Evolutionary conservation across 2,888 invertebrate genomes (phyloP), one percentile per base, ranked within the genome.

Genomic region (Cheilosia soror): DNA sequence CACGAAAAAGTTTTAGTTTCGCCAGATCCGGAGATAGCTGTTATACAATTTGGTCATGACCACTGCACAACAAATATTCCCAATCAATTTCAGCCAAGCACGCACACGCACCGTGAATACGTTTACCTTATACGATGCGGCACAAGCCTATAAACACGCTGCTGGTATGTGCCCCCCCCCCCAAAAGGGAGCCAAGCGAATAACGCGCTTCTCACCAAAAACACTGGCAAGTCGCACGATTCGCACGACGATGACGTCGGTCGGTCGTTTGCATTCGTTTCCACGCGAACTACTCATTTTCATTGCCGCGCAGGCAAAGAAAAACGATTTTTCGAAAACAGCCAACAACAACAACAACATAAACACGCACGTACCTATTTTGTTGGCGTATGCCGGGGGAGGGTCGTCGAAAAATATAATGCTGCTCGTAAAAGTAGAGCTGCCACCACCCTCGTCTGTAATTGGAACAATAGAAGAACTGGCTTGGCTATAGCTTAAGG

Each of bases 91-190:
- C 57, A 51, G 40, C 65, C 37, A 51, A 58, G 71, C 78, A 78
- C 78, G 78, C 63, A 78, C 78, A 78, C 78, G 78, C 63, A 78
- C 78, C 27, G 53, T 63, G 63, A 57, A 69, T 60, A 42, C 57
- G 78, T 55, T 49, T 15, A 31, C 71, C 77, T 42, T 63, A 71
- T 71, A 55, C 53, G 49, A 57, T 31, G 63, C 63, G 57, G 58
- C 60, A 65, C 71, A 65, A 53, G 31, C 40, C 77, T 47, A 77
- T 69, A 77, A 77, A 69, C 77, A 62, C n/a, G 62, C 13, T 11
- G 44, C 15, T 15, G 44, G 29, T 68, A 31, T 42, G 42, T n/a
- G 47, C n/a, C 27, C 51, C 20, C n/a, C 27, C 51, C 20, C 44
- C 9, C 51, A 4, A 7, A 31, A 4, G 11, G 9, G 20, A 25